Percentiles rank a stretch among this genome's conserved stretches.
These are phyloP conservation scores for Turritopsis rubra DNA, from an alignment of 30 jellyfish, hydroid and myxozoan genomes.

Conservation along the genomic window DNA sequence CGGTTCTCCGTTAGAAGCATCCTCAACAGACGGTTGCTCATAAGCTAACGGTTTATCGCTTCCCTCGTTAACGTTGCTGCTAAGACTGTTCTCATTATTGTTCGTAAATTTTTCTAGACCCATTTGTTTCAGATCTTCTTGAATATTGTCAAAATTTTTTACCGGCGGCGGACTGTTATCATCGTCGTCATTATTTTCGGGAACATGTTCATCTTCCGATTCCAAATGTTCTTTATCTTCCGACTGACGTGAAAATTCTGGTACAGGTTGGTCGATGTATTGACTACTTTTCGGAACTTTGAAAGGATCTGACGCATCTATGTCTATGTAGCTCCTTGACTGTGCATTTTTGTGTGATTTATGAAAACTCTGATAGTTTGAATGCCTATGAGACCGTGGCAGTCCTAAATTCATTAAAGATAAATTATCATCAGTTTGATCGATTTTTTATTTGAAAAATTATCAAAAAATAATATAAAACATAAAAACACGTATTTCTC, in stretches of 20 bases:
- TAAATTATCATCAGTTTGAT: no score
- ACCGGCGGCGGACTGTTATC: constrained; percentile 21
- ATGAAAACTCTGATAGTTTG: not conserved
- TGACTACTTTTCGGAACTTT: constrained; percentile 87
- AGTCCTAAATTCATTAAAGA: not conserved
- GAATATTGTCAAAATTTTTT: constrained; percentile 21
- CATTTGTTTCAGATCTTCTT: constrained; percentile 25
- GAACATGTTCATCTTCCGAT: constrained; percentile 7
- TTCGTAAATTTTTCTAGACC: not conserved
- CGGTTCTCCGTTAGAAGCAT: constrained; percentile 4
- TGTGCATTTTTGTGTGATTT: constrained; percentile 33
- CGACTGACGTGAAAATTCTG: constrained; percentile 45
- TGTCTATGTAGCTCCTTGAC: constrained; percentile 85
- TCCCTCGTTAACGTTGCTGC: not conserved
- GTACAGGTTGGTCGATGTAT: constrained; percentile 81
- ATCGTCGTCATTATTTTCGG: constrained; percentile 30
- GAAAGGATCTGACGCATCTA: constrained; percentile 94
- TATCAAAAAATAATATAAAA: no score
- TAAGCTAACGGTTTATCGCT: not conserved
- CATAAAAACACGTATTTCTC: no score
- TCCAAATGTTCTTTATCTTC: constrained; percentile 8
- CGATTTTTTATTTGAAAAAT: no score
- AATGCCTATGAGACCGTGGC: not conserved
- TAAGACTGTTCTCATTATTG: not conserved
- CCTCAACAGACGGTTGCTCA: constrained; percentile 10